phyloP scores from a whole-genome alignment of 2,797 vertebrate genomes.

The Sebastes cheni region DNA sequence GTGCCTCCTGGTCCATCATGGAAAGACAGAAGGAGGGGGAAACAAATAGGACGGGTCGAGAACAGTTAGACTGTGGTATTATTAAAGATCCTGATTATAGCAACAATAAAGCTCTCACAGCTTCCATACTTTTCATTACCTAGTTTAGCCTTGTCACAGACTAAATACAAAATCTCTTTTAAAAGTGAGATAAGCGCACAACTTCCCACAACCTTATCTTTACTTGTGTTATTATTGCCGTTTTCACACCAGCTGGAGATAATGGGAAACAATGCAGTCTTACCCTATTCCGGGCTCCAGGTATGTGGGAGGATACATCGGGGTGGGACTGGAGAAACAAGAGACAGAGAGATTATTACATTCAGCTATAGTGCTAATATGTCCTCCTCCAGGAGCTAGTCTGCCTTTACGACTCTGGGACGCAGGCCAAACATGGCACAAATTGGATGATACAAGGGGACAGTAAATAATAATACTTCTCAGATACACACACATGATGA shows the following conservation, averaged over 20 bases:
- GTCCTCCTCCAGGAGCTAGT: slow-evolving; percentile 17
- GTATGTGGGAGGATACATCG: slow-evolving; percentile 97
- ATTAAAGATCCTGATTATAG: not conserved
- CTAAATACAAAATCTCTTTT: slow-evolving; percentile 31
- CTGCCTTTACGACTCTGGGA: slow-evolving; percentile 40
- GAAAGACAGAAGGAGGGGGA: slow-evolving; percentile 52
- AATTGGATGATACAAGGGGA: slow-evolving; percentile 56
- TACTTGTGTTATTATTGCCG: slow-evolving; percentile 22
- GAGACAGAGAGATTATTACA: slow-evolving; percentile 46
- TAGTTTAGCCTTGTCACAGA: not conserved
- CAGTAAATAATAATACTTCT: slow-evolving; percentile 53
- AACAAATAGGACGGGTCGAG: slow-evolving; percentile 9
- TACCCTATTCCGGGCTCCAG: slow-evolving; percentile 97
- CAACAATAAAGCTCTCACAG: not conserved
- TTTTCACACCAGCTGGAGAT: slow-evolving; percentile 39
- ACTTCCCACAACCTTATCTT: slow-evolving; percentile 44
- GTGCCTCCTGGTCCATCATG: slow-evolving; percentile 88
- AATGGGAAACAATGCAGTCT: slow-evolving; percentile 57
- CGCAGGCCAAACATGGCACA: slow-evolving; percentile 42
- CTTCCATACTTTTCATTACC: not conserved
- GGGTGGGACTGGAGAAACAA: slow-evolving; percentile 88
- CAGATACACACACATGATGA: slow-evolving; percentile 18
- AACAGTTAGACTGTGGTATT: not conserved
- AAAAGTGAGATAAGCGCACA: slow-evolving; percentile 34
- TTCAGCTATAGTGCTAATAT: slow-evolving; percentile 39